Base-by-base conservation (phyloP, 2,797 vertebrate genomes). In the Threskiornis aethiopicus region DNA sequence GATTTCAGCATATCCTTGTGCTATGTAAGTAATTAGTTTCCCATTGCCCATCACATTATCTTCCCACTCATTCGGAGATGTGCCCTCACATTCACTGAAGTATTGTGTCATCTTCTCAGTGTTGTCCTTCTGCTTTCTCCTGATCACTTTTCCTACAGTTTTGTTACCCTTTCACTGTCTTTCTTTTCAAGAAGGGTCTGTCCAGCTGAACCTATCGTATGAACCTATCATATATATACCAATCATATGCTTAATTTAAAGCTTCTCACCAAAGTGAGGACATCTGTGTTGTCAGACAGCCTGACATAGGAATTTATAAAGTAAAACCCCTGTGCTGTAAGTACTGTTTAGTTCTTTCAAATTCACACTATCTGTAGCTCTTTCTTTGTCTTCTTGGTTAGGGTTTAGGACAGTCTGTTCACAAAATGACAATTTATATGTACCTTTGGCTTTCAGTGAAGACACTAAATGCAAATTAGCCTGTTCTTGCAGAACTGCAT, bases 191-290 rank as follows among this genome's bases (percentile, higher is more conserved):
- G 37, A 76, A 51, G 13, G 4, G 35, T 49, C 13, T 66, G 6
- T 26, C 42, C 1, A 1, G 7, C 13, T 83, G 39, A 79, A 75
- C 14, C 4, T 37, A 5, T 10, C 3, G 0, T 8, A 41, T n/a
- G 13, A 88, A 15, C 10, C 14, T 71, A 24, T 22, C 16, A 28
- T 19, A 33, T 18, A n/a, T 15, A 10, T 6, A n/a, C 10, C 3
- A 65, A 33, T 35, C 10, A 10, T 11, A 11, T 33, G 9, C 5
- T 42, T 55, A 57, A 69, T n/a, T 41, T 41, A 46, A 84, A 84
- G 10, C 6, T 3, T 71, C 29, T 72, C 18, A 85, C 29, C 29
- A 29, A 75, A 83, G 22, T 41, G 16, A 57, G 28, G 26, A 46
- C 5, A 22, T 11, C 31, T 33, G 13, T 31, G 17, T 41, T 71